phyloP scores from a whole-genome alignment of 2,797 vertebrate genomes.

The Novumbra hubbsi region DNA sequence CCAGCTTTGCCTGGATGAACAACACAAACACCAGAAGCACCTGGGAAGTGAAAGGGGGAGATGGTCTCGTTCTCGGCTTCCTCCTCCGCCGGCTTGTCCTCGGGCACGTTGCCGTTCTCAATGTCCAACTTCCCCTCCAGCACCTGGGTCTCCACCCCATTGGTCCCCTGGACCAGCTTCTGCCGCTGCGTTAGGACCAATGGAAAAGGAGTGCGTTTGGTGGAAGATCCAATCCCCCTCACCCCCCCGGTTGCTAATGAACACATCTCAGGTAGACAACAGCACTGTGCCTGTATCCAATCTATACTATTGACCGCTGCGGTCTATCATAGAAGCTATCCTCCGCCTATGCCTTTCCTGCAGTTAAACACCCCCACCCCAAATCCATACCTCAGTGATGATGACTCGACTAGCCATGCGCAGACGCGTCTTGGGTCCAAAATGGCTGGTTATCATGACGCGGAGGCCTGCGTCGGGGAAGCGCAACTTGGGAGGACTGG shows the following conservation, averaged over 20 bases:
- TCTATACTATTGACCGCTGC: not conserved
- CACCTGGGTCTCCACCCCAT: slow-evolving; percentile 81
- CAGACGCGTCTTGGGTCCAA: slow-evolving; percentile 93
- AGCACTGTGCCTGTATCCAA: not conserved
- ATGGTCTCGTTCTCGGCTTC: slow-evolving; percentile 74
- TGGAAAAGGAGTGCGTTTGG: not conserved
- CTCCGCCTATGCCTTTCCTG: not conserved
- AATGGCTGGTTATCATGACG: slow-evolving; percentile 96
- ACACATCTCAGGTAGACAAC: slow-evolving; percentile 3
- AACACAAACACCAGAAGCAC: slow-evolving; percentile 53
- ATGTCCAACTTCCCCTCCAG: slow-evolving; percentile 87
- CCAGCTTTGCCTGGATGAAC: not conserved
- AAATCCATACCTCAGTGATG: slow-evolving; percentile 90
- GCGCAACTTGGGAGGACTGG: slow-evolving; percentile 89
- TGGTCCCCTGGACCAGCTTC: slow-evolving; percentile 88
- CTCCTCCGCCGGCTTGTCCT: slow-evolving; percentile 78
- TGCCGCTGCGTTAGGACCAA: slow-evolving; percentile 78
- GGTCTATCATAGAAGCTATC: not conserved
- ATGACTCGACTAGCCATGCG: slow-evolving; percentile 97
- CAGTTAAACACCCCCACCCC: slow-evolving; percentile 24
- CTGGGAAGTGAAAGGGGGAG: slow-evolving; percentile 88
- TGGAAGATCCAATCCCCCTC: too few relatives aligned
- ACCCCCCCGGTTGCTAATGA: not conserved
- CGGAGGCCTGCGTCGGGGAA: slow-evolving; percentile 94
- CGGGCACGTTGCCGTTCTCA: slow-evolving; percentile 91